Evolutionary conservation across 2,113 vertebrate genomes (phyloP), one percentile per base, ranked within the genome.

Genomic region (Todiramphus saurophagus): DNA sequence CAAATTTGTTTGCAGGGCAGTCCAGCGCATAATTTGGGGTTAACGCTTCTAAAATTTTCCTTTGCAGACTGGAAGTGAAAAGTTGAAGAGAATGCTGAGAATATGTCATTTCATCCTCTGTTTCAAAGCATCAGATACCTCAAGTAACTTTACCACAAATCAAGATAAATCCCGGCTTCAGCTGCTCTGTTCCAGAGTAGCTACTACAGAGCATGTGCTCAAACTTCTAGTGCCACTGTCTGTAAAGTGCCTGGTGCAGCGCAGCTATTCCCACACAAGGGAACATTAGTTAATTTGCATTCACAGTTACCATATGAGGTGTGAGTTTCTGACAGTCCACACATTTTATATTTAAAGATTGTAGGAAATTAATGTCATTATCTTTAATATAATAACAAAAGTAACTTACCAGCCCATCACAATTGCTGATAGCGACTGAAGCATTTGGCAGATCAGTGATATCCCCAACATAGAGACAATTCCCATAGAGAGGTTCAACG

Each of bases 341-440:
- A 96, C 94, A 97, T 94, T 94, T 96, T 93, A 96, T 94, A 95
- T 91, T 94, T 94, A 95, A 93, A 95, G 89, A 23, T 85, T 56
- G 53, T 23, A 92, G 31, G 77, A 93, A 94, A 95, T 95, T 94
- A 93, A 90, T 70, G 51, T 80, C 5, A 96, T 97, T 94, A 83
- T 75, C 84, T 94, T 81, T 17, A 44, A 69, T 85, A 76, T 13
- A 94, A 90, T 72, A 95, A 79, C 94, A 90, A 89, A 87, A 95
- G 70, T 28, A 30, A 98, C 99, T 99, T 97, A 99, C 99, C 99
- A 99, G 98, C 89, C 99, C 99, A 75, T 99, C 99, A 23, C 99
- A 99, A 98, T 99, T 99, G 98, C 99, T 99, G 97, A 99, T 99
- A 39, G 99, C 99, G 12, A 99, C 99, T 2, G 99, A 98, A 94